Evolutionary conservation across 2,888 invertebrate genomes (phyloP).

Genomic region (Liposcelis brunnea): DNA sequence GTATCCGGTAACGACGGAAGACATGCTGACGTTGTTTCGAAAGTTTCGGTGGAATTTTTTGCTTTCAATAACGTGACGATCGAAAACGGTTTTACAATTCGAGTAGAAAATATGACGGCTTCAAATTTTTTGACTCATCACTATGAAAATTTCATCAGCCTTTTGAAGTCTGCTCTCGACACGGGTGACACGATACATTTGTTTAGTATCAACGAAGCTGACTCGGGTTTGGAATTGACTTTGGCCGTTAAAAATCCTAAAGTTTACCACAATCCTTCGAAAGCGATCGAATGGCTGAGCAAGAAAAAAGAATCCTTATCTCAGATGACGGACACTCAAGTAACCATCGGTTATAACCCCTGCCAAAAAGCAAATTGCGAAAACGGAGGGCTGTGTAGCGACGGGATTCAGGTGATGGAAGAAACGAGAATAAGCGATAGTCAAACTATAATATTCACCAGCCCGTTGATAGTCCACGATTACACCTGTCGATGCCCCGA

Average conservation of each 20-base stretch:
- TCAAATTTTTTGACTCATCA: constrained; percentile 56
- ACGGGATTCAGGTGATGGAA: constrained; percentile 47
- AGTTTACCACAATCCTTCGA: constrained; percentile 44
- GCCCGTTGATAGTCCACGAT: constrained; percentile 60
- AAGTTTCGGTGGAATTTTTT: constrained; percentile 65
- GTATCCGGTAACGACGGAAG: constrained; percentile 80
- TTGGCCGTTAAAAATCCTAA: constrained; percentile 40
- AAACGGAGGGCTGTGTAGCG: constrained; percentile 61
- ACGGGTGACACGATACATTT: constrained; percentile 45
- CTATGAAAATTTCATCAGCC: constrained; percentile 55
- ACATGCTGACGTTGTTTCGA: constrained; percentile 72
- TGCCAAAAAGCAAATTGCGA: constrained; percentile 55
- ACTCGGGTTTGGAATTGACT: constrained; percentile 48
- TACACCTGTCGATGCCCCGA: constrained; percentile 66
- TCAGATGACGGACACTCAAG: constrained; percentile 40
- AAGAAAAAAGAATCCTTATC: constrained; percentile 46
- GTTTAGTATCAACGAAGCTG: constrained; percentile 55
- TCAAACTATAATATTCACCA: constrained; percentile 62
- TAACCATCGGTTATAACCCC: constrained; percentile 59
- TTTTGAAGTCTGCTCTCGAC: constrained; percentile 47
- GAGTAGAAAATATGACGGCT: constrained; percentile 55
- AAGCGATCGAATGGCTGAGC: constrained; percentile 43
- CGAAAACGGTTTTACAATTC: constrained; percentile 62
- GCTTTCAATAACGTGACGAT: constrained; percentile 66
- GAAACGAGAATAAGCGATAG: constrained; percentile 63